Conservation (phyloP, 2,797 vertebrate species). For the Platalea minor region DNA sequence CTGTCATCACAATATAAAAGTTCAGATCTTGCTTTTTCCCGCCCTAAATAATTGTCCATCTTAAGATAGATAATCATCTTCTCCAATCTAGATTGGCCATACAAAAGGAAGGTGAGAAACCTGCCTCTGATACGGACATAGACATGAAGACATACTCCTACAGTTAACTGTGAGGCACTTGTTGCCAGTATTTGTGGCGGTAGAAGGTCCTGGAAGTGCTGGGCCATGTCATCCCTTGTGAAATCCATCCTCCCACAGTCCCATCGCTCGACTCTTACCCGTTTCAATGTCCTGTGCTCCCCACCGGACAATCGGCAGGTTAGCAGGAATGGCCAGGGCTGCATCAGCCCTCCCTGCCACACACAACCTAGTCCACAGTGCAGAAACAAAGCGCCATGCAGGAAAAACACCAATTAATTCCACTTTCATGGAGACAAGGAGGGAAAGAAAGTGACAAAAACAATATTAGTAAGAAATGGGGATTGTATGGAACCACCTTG, state of each 20-base stretch:
- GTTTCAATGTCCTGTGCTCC: conserved; percentile 49
- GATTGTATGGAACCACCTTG: background rate
- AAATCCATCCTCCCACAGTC: conserved; percentile 40
- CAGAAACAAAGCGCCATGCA: conserved; percentile 60
- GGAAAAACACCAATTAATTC: conserved; percentile 53
- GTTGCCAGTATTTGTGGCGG: background rate
- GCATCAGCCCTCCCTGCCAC: conserved; percentile 57
- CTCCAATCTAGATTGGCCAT: background rate
- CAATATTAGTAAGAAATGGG: conserved; percentile 24
- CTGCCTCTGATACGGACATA: background rate
- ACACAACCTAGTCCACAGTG: conserved; percentile 56
- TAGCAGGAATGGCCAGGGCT: conserved; percentile 43
- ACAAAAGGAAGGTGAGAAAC: background rate
- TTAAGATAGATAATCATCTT: background rate
- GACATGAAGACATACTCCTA: background rate
- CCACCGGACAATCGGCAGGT: conserved; percentile 50
- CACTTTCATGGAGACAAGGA: conserved; percentile 30
- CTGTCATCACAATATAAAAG: background rate
- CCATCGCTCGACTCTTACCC: conserved; percentile 56
- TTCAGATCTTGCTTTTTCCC: background rate
- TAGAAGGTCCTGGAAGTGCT: background rate
- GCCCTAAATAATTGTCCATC: background rate
- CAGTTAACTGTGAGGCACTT: background rate
- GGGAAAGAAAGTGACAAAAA: conserved; percentile 52
- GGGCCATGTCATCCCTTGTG: background rate